Evolutionary conservation across 2,888 invertebrate species (phyloP), one percentile per base, ranked within the genome.

Genomic region (Cheilosia variabilis): DNA sequence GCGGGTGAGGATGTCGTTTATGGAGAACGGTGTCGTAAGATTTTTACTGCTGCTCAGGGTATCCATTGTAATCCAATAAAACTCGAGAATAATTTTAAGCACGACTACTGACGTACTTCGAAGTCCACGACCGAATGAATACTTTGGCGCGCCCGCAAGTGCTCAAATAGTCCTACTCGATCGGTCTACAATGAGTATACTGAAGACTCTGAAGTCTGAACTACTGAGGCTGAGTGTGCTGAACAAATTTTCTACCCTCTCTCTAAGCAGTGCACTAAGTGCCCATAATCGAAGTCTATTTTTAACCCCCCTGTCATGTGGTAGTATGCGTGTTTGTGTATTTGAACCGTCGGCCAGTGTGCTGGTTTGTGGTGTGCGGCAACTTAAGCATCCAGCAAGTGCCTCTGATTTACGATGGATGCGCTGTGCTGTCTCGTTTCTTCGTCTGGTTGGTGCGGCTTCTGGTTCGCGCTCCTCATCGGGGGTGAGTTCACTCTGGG

Each of bases 1-100:
- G 52, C 92, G 90, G n/a, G 94, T 95, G 89, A 96, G 91, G 90
- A 96, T 96, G 89, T 96, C 95, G 88, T 95, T 95, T 72, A 96
- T 96, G 10, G 95, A 95, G 91, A 96, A 96, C 43, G 96, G 95
- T 10, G 95, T 96, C 10, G 93, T 93, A 2, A 92, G 89, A 41
- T 89, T 89, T 88, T 91, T 92, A 87, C 89, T 90, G 17, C 90
- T 88, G 62, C 78, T 86, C 53, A 83, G 43, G 22, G 86, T 86
- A 72, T 86, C 86, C 86, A 86, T 86, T 9, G n/a, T 72, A 73
- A 75, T 79, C 83, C 57, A 69, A 73, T 52, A 27, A 73, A 78
- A 78, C 52, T 37, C 37, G 37, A 37, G 4, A 13, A 13, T 47
- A 72, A 19, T 52, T 22, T 52, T 53, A 24, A 6, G 19, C 55